Conservation (phyloP, 2,888 invertebrate species). For the Carpatolechia fugitivella region DNA sequence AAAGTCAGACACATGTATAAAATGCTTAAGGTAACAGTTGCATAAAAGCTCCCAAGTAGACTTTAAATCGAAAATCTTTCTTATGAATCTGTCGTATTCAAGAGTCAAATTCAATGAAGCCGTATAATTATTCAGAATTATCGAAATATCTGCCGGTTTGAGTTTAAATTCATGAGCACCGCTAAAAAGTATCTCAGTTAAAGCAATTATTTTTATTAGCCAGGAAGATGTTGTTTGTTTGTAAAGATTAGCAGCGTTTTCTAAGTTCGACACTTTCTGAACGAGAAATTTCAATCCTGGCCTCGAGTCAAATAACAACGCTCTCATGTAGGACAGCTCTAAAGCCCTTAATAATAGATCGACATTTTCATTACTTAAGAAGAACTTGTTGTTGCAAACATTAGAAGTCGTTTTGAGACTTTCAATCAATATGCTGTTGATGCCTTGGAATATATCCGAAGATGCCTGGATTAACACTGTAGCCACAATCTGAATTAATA, state of each 20-base stretch:
- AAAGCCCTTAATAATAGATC: slow-evolving; percentile 88
- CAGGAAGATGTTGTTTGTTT: slow-evolving; percentile 95
- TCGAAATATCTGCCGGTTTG: slow-evolving; percentile 80
- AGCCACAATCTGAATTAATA: slow-evolving; percentile 94
- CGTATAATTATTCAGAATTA: slow-evolving; percentile 80
- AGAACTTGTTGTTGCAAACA: slow-evolving; percentile 67
- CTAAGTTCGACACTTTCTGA: slow-evolving; percentile 94
- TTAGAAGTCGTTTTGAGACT: slow-evolving; percentile 66
- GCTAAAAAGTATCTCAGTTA: slow-evolving; percentile 90
- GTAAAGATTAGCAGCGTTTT: slow-evolving; percentile 93
- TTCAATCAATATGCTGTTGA: slow-evolving; percentile 81
- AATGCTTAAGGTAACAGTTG: slow-evolving; percentile 74
- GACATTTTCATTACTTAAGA: slow-evolving; percentile 80
- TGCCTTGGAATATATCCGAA: slow-evolving; percentile 80
- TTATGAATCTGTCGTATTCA: slow-evolving; percentile 79
- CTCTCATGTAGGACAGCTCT: slow-evolving; percentile 89
- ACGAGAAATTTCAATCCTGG: slow-evolving; percentile 96
- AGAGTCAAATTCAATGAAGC: slow-evolving; percentile 73
- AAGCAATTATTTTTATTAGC: slow-evolving; percentile 91
- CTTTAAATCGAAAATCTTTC: slow-evolving; percentile 80
- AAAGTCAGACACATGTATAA: slow-evolving; percentile 61
- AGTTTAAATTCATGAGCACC: slow-evolving; percentile 83
- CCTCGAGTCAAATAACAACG: slow-evolving; percentile 92
- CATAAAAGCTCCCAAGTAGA: slow-evolving; percentile 81
- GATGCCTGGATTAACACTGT: slow-evolving; percentile 89